Evolutionary conservation across 64 coral and sea anemone species (phyloP), one percentile per base, ranked within the genome.

Genomic region (Stichodactyla helianthus): DNA sequence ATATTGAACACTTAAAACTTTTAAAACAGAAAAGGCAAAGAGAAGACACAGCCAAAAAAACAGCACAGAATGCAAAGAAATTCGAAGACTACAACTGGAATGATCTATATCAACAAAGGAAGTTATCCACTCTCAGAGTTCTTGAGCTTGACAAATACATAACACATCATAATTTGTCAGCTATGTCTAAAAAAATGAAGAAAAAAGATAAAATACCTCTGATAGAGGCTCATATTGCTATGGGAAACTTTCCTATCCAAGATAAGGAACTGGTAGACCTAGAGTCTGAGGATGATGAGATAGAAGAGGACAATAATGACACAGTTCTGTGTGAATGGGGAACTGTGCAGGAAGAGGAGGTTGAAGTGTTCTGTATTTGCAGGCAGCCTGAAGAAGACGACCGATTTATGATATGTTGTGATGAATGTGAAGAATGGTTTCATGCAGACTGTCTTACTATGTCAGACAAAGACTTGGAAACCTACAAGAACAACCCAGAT

Each of bases 141-240:
- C 54, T 16, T 35, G 91, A 92, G 31, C 86, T 92, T 50, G 86
- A 92, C 59, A 93, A 86, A 67, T 89, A 93, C 56, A 52, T 89
- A 27, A 53, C 71, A n/a, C 83, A 86, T 64, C 83, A 91, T 61
- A 51, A 62, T 50, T 56, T 91, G 17, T 44, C 71, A 63, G 52
- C 17, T 9, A 88, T 51, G 55, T 10, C 76, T 74, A 52, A 70
- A 18, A 92, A 92, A 23, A 81, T 87, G 85, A 92, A 87, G 59
- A 92, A 92, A 77, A 90, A 86, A 61, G 85, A 92, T 35, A 92
- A 92, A 81, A 28, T 87, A 5, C 17, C 55, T 18, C 77, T 87
- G 18, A 68, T 92, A 2, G 78, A 87, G 71, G 78, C 59, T 15
- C 90, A 92, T 54, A 71, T 92, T 64, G 90, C 84, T 5, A 92